Percentiles rank a stretch among this genome's conserved stretches.
phyloP scores from a whole-genome alignment of 2,113 vertebrate genomes.

The Lepus europaeus region DNA sequence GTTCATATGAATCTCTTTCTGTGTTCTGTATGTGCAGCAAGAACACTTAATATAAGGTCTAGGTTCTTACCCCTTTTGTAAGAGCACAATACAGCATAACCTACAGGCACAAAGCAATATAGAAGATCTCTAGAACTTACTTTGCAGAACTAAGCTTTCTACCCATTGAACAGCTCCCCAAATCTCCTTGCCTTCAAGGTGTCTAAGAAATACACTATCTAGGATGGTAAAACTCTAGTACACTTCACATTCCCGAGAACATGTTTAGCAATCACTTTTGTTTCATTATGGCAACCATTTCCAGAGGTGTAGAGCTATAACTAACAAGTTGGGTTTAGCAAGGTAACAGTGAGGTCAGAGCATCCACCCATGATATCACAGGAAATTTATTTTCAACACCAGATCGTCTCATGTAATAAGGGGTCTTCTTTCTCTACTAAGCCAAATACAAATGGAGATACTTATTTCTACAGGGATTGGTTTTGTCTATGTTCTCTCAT shows the following conservation, averaged over 20 bases:
- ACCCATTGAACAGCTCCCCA: background rate
- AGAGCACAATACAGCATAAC: background rate
- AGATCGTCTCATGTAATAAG: background rate
- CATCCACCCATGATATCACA: background rate
- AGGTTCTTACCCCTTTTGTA: background rate
- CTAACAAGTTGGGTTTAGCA: background rate
- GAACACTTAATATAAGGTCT: background rate
- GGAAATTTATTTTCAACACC: background rate
- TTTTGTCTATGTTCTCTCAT: background rate
- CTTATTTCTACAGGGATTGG: background rate
- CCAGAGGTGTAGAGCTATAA: background rate
- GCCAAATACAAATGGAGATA: background rate
- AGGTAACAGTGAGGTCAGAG: background rate
- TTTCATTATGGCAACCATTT: background rate
- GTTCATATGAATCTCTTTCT: background rate
- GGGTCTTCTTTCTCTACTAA: background rate
- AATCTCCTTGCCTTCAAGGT: background rate
- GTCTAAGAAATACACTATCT: background rate
- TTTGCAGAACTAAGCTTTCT: background rate
- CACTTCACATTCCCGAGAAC: background rate
- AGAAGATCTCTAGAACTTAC: background rate
- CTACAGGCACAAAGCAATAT: background rate
- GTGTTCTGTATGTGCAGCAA: background rate
- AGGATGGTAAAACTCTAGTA: background rate
- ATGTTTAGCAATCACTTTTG: background rate